Evolutionary conservation across 1,140 invertebrate species (phyloP).

Genomic region (Drosophila pectinifera): DNA sequence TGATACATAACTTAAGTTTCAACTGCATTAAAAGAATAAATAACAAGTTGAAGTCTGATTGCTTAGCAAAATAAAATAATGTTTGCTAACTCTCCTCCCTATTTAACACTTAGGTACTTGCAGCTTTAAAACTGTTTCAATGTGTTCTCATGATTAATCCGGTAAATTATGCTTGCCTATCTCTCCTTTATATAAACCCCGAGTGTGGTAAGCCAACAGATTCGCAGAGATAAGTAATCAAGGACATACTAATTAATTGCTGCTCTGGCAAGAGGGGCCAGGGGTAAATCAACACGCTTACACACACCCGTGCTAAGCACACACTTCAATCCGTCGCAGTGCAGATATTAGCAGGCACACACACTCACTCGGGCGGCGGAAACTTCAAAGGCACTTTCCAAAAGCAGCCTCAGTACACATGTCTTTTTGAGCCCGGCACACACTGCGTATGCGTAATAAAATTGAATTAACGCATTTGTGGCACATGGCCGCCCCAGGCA

Average conservation of each 20-base stretch:
- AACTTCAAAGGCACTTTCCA: conserved; percentile 17
- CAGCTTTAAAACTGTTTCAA: too few species aligned
- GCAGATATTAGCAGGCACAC: conserved; percentile 51
- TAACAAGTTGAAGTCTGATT: too few species aligned
- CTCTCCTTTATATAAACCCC: too few species aligned
- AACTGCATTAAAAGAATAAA: too few species aligned
- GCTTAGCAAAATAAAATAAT: too few species aligned
- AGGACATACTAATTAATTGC: conserved; percentile 40
- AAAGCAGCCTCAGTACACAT: conserved; percentile 41
- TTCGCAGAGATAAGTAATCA: conserved; percentile 17
- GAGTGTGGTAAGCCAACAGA: not conserved
- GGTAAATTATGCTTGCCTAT: not conserved
- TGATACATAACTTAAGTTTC: not conserved
- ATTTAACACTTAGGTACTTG: too few species aligned
- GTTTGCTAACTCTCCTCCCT: too few species aligned
- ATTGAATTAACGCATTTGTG: conserved; percentile 71
- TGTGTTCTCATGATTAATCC: not conserved
- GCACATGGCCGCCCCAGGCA: conserved; percentile 51
- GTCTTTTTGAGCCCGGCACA: conserved; percentile 42
- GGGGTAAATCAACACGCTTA: conserved; percentile 22
- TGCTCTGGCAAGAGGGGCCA: not conserved
- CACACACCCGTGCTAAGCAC: conserved; percentile 12
- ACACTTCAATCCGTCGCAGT: conserved; percentile 64
- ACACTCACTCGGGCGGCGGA: conserved; percentile 3
- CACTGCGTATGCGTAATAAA: conserved; percentile 75